Base-by-base conservation (phyloP, 2,113 vertebrate genomes). In the Garra rufa region DNA sequence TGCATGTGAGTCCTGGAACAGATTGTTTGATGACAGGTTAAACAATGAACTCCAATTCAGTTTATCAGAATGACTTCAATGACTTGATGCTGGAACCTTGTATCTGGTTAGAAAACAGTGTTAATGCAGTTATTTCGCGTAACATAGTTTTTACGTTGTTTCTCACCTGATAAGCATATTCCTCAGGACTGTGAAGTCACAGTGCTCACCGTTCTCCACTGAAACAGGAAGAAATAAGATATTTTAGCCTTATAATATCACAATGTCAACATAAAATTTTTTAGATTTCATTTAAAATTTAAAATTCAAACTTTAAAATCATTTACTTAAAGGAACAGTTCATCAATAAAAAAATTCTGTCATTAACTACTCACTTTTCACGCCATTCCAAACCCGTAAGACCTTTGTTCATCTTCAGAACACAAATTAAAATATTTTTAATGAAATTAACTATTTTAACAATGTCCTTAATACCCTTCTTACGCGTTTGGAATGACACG, bases 181-280 rank as follows among this genome's bases (percentile, higher is more conserved):
- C 65, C 95, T 92, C 26, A 96, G 89, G 59, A 96, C 94, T 6
- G 95, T 95, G 88, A 96, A 96, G 90, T 96, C 95, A 55, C 95
- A 95, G 90, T 96, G 95, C 75, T 96, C 95, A 1, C 94, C 95
- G 15, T 95, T 96, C 88, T 96, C 95, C 88, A 96, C 95, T 96
- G 90, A 86, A 94, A 94, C 79, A 88, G 78, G 57, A 86, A 87
- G 73, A 78, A 46, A 81, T 14, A 81, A n/a, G 15, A 81, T 4
- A 43, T 13, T 67, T 87, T 73, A 87, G 38, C 2, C 24, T 43
- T 70, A 21, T 1, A 43, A 26, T 57, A 44, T n/a, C 2, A 43
- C 6, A 59, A n/a, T 17, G 21, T n/a, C n/a, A n/a, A n/a, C n/a
- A n/a, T n/a, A n/a, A n/a, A 0, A 10, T 10, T 38, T 28, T 38